Evolutionary conservation across 2,113 vertebrate species (phyloP).

Genomic region (Macrotis lagotis): DNA sequence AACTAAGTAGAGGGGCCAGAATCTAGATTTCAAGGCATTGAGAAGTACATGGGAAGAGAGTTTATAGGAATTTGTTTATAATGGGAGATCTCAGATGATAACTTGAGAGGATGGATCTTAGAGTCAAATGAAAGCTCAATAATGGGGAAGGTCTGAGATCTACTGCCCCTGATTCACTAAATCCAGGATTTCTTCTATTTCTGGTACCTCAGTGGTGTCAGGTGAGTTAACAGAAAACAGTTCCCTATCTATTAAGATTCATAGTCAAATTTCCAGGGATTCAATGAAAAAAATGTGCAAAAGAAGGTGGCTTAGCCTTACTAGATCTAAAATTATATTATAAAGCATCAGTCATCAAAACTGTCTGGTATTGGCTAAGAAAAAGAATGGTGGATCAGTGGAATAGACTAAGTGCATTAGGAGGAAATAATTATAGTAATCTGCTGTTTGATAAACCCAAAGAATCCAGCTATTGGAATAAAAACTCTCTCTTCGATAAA

Average conservation of each 20-base stretch:
- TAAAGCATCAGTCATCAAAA: too few relatives aligned
- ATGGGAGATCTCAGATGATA: not conserved
- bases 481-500: too few relatives aligned
- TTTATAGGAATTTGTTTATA: not conserved
- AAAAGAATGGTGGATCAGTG: too few relatives aligned
- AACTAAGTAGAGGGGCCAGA: not conserved
- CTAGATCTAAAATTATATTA: too few relatives aligned
- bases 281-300: too few relatives aligned
- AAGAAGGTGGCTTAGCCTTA: too few relatives aligned
- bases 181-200: not conserved
- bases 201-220: not conserved
- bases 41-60: not conserved
- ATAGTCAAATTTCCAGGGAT: too few relatives aligned
- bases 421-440: too few relatives aligned
- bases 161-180: not conserved
- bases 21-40: not conserved
- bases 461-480: too few relatives aligned
- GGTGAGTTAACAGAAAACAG: not conserved
- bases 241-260: not conserved
- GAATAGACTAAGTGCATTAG: too few relatives aligned
- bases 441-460: too few relatives aligned
- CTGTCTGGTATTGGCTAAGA: too few relatives aligned
- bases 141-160: not conserved
- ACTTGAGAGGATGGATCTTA: not conserved
- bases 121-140: not conserved